Evolutionary conservation across 2,113 vertebrate genomes (phyloP), one percentile per base, ranked within the genome.

Genomic region (Vimba vimba): DNA sequence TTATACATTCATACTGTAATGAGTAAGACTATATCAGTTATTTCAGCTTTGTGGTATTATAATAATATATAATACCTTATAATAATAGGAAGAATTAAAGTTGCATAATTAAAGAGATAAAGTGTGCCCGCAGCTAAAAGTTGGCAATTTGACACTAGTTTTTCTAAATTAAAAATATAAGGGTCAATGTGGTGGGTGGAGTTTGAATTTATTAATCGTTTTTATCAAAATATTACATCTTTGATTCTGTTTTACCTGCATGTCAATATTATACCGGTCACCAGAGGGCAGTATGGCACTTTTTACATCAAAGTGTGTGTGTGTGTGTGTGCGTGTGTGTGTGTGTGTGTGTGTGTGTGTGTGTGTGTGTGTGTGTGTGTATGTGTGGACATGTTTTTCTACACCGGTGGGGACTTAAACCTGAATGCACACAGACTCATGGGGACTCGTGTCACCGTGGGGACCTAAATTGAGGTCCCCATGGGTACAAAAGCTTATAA

Each of bases 281-380:
- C 62, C 64, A 82, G 80, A 82, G 80, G 80, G 60, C 80, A 69
- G 45, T 69, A 55, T 55, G 19, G 21, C 19, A 52, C 21, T 33
- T 30, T 80, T 47, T 81, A 45, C 7, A 81, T 47, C 39, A 33
- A 52, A 17, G 36, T 43, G 5, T 43, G 33, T 33, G 33, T 33
- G 33, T 33, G 33, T 33, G 33, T 4, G 33, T 33, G 30, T 30
- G 30, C 2, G 30, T 30, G 30, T 30, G 30, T 30, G 30, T 30
- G 30, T 30, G 33, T 33, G 33, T 33, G 33, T 33, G 33, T 33
- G 33, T 33, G 33, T 33, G 33, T 33, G 33, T 33, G 33, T 33
- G 33, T 33, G 33, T 33, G 33, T 33, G 33, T 33, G 33, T 33
- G 33, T 33, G 33, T 33, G 33, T 33, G 33, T 33, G 33, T 33